phyloP scores from a whole-genome alignment of 1,140 invertebrate species.

The Nebria ingens region DNA sequence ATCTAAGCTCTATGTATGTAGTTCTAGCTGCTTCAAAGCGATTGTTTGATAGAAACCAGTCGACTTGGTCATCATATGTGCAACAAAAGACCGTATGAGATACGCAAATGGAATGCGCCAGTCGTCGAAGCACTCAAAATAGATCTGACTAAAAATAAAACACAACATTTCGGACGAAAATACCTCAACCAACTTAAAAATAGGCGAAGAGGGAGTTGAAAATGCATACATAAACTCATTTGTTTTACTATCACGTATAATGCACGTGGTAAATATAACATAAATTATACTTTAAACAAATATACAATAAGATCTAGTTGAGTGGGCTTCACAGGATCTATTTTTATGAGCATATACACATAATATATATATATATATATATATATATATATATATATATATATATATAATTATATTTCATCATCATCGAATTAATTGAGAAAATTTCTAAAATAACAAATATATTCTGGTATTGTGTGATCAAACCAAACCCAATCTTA shows the following conservation, averaged over 20 bases:
- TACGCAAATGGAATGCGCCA: conserved; percentile 1
- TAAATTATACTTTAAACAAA: no score
- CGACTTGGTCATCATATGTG: neutral
- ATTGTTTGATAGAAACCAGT: neutral
- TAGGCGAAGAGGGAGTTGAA: neutral
- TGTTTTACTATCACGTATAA: no score
- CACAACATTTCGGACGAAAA: neutral
- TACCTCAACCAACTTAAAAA: conserved; percentile 2
- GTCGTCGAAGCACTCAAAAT: neutral
- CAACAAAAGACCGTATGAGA: neutral
- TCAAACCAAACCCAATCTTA: no score
- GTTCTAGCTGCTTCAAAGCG: no score
- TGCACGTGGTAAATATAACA: no score
- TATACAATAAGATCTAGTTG: no score
- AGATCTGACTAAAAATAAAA: conserved; percentile 6
- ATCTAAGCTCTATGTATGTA: no score
- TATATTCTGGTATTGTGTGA: no score
- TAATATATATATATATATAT: neutral
- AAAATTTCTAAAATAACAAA: neutral
- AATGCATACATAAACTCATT: no score
- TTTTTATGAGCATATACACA: neutral
- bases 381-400: neutral
- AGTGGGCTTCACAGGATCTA: no score
- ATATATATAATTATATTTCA: neutral
- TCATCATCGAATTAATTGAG: neutral